These are phyloP conservation scores for Grapholita molesta DNA, from an alignment of 1,140 invertebrate genomes.

Conservation along the genomic window DNA sequence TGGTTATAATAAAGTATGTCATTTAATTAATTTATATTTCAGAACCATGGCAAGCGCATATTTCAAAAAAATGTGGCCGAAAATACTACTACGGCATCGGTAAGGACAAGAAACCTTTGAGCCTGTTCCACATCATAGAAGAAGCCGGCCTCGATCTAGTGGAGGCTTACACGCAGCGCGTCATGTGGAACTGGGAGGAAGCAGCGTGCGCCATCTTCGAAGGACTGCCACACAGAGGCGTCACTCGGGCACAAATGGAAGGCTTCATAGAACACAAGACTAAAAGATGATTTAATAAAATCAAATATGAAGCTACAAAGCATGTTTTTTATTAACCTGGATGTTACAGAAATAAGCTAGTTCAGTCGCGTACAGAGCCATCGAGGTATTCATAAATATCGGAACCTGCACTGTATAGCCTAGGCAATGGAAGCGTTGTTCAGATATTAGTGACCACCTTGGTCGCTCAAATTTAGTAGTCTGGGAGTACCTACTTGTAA, in stretches of 20 bases:
- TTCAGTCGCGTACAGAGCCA: too few species aligned
- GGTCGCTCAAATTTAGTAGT: too few species aligned
- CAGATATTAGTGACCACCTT: too few species aligned
- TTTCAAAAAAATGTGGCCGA: slow-evolving; percentile 51
- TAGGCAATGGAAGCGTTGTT: too few species aligned
- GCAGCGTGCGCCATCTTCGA: slow-evolving; percentile 48
- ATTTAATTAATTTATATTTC: slow-evolving; percentile 29
- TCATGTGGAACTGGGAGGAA: slow-evolving; percentile 60
- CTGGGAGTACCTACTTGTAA: too few species aligned
- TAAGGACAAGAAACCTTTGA: slow-evolving; percentile 41
- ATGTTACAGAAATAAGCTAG: too few species aligned
- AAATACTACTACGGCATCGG: slow-evolving; percentile 57
- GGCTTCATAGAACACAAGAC: slow-evolving; percentile 40
- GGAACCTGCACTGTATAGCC: too few species aligned
- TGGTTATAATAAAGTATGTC: not conserved
- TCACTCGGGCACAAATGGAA: slow-evolving; percentile 49
- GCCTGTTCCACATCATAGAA: slow-evolving; percentile 44
- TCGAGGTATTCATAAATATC: too few species aligned
- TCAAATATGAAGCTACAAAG: not conserved
- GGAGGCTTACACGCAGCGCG: slow-evolving; percentile 37
- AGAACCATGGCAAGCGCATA: slow-evolving; percentile 67
- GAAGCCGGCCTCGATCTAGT: slow-evolving; percentile 53
- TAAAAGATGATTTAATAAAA: slow-evolving; percentile 22
- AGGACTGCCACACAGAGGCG: slow-evolving; percentile 33
- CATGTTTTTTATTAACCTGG: not conserved